Evolutionary conservation across 2,797 vertebrate species (phyloP).

Genomic region (Gymnothorax javanicus): DNA sequence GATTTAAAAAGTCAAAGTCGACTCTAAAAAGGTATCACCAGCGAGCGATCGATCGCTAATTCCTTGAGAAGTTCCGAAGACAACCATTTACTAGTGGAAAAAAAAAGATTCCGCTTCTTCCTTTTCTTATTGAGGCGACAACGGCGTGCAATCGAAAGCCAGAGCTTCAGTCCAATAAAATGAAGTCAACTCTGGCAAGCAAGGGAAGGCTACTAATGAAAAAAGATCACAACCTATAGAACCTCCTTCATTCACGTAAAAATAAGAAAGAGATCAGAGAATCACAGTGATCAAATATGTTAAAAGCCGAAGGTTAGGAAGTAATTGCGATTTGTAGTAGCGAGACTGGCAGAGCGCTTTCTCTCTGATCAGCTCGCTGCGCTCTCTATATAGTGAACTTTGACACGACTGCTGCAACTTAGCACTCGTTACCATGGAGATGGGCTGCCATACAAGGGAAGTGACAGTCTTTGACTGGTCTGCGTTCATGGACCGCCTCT

Average conservation of each 20-base stretch:
- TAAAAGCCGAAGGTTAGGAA: conserved; percentile 87
- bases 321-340: conserved; percentile 93
- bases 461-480: conserved; percentile 75
- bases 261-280: conserved; percentile 77
- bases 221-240: conserved; percentile 59
- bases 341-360: conserved; percentile 92
- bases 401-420: conserved; percentile 81
- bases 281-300: conserved; percentile 95
- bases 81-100: conserved; percentile 78
- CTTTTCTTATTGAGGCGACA: conserved; percentile 72
- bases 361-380: conserved; percentile 96
- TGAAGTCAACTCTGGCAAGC: conserved; percentile 84
- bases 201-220: conserved; percentile 53
- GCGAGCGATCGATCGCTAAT: conserved; percentile 81
- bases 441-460: conserved; percentile 74
- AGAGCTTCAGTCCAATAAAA: conserved; percentile 73
- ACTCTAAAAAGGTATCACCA: conserved; percentile 63
- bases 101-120: conserved; percentile 50
- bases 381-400: conserved; percentile 94
- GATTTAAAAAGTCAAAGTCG: conserved; percentile 40
- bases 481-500: conserved; percentile 69
- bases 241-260: conserved; percentile 73
- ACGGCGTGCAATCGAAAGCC: conserved; percentile 68
- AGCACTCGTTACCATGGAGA: conserved; percentile 78
- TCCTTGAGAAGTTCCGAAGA: conserved; percentile 87